Percentiles rank a stretch among this genome's conserved stretches.
Evolutionary conservation across 2,888 invertebrate species (phyloP).

Genomic region (Meiosimyza decipiens): DNA sequence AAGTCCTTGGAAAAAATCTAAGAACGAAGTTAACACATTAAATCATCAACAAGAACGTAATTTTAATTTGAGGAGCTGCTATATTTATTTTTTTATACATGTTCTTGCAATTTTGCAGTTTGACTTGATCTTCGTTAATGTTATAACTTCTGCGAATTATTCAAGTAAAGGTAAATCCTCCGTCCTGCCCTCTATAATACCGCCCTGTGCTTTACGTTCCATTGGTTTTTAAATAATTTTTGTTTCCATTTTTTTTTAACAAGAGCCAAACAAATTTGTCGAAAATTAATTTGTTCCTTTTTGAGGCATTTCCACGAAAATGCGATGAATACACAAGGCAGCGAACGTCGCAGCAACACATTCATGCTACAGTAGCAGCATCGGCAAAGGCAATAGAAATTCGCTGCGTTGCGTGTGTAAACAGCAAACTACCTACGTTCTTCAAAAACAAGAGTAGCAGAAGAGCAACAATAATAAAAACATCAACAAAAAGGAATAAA

Average conservation of each 20-base stretch:
- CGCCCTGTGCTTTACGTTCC: not conserved
- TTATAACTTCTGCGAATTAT: too few relatives aligned
- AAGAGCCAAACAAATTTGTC: conserved; percentile 8
- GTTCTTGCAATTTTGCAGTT: not conserved
- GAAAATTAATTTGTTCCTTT: conserved; percentile 51
- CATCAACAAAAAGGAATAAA: conserved; percentile 4
- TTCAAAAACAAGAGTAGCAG: not conserved
- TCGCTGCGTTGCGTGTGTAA: conserved; percentile 38
- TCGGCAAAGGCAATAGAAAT: conserved; percentile 39
- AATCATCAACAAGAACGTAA: too few relatives aligned
- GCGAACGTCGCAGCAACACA: conserved; percentile 48
- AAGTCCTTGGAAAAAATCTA: not conserved
- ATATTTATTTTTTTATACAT: not conserved
- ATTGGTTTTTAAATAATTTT: conserved; percentile 8
- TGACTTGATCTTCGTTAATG: too few relatives aligned
- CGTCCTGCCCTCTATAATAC: not conserved
- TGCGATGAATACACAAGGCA: conserved; percentile 58
- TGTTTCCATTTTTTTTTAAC: too few relatives aligned
- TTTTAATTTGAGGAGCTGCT: not conserved
- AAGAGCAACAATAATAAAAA: conserved; percentile 7
- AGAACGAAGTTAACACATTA: too few relatives aligned
- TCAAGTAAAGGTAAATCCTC: not conserved
- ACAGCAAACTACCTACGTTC: conserved; percentile 21
- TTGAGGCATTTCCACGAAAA: conserved; percentile 62
- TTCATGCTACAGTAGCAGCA: conserved; percentile 40